Conservation (phyloP, 1,140 invertebrate genomes). For the Anadara kagoshimensis region DNA sequence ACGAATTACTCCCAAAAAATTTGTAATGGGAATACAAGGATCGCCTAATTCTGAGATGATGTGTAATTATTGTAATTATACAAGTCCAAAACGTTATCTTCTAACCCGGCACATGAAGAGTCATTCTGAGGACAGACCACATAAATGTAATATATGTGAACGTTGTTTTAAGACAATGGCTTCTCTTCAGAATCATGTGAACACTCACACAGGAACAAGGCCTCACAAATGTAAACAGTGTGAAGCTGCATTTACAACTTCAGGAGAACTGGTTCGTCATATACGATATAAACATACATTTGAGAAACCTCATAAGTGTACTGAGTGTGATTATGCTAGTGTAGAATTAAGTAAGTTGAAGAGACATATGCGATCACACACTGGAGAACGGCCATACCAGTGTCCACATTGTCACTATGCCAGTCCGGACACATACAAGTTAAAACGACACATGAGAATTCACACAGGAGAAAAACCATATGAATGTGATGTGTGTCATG, state of each 20-base stretch:
- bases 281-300: conserved; percentile 90
- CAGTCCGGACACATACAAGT: conserved; percentile 97
- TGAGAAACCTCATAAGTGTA: conserved; percentile 96
- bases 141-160: conserved; percentile 95
- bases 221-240: conserved; percentile 96
- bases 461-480: conserved; percentile 96
- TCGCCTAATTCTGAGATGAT: conserved; percentile 81
- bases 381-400: conserved; percentile 70
- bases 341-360: conserved; percentile 95
- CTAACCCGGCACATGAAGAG: conserved; percentile 95
- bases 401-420: conserved; percentile 98
- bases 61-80: conserved; percentile 94
- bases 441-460: conserved; percentile 92
- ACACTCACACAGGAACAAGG: conserved; percentile 94
- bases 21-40: conserved; percentile 80
- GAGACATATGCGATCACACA: conserved; percentile 94
- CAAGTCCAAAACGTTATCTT: conserved; percentile 90
- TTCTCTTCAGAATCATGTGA: conserved; percentile 95
- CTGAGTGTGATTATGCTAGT: conserved; percentile 95
- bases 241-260: conserved; percentile 95
- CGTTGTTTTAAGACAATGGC: conserved; percentile 95
- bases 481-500: conserved; percentile 87
- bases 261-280: conserved; percentile 94
- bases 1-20: conserved; percentile 79
- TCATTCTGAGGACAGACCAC: conserved; percentile 94